Percentiles rank a stretch among this genome's conserved stretches.
Evolutionary conservation across 2,888 invertebrate genomes (phyloP).

Genomic region (Drosophila ustulata): DNA sequence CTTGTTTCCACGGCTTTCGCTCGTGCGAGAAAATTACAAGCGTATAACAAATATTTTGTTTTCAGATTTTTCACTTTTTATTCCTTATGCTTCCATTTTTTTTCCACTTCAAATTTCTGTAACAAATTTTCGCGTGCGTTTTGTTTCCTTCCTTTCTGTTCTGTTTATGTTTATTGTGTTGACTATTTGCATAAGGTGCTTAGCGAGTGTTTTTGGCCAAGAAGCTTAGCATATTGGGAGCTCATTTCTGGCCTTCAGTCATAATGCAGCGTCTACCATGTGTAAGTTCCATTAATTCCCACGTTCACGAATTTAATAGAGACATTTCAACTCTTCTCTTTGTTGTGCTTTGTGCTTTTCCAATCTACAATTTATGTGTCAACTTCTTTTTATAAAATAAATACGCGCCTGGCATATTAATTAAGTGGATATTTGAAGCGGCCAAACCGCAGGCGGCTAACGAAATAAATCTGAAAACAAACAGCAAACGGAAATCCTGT

Average conservation of each 20-base stretch:
- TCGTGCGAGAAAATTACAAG: conserved; percentile 74
- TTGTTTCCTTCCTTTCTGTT: conserved; percentile 17
- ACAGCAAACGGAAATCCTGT: conserved; percentile 77
- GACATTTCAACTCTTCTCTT: conserved; percentile 43
- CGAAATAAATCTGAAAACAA: conserved; percentile 59
- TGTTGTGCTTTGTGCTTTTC: conserved; percentile 1
- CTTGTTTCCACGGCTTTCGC: conserved; percentile 54
- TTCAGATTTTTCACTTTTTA: conserved; percentile 60
- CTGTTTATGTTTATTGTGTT: conserved; percentile 20
- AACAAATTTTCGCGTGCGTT: conserved; percentile 53
- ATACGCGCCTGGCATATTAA: conserved; percentile 62
- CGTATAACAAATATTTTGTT: conserved; percentile 79
- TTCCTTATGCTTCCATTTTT: conserved; percentile 6
- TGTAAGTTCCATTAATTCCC: conserved; percentile 40
- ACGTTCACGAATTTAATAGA: conserved; percentile 56
- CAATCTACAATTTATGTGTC: conserved; percentile 50
- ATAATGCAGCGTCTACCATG: conserved; percentile 36
- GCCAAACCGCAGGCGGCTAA: conserved; percentile 16
- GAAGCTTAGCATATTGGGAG: conserved; percentile 66
- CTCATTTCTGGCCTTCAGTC: conserved; percentile 3
- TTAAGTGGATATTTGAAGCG: conserved; percentile 36
- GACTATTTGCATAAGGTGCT: conserved; percentile 76
- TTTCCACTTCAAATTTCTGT: conserved; percentile 19
- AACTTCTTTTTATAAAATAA: conserved; percentile 47
- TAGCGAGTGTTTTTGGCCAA: conserved; percentile 53